Evolutionary conservation across 2,113 vertebrate genomes (phyloP), one percentile per base, ranked within the genome.

Genomic region (Corvus cornix): DNA sequence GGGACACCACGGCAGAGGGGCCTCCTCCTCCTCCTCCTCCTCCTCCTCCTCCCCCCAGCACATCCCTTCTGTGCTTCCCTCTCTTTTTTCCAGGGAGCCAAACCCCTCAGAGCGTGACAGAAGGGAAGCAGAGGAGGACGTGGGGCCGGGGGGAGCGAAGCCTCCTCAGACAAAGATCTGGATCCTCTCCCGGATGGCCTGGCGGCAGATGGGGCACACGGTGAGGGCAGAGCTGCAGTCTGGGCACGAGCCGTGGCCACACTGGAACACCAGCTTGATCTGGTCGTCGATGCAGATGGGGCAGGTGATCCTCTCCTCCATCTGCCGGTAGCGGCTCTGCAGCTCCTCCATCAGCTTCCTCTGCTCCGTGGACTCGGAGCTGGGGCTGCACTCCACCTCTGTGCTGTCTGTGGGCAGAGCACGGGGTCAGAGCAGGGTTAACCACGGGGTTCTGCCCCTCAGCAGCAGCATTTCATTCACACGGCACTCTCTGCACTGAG

Each of bases 271-370:
- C 95, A 99, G 98, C 95, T 99, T 99, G 98, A 99, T 99, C 96
- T 99, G 99, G 98, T 98, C 99, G 94, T 99, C 99, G 77, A 99
- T 99, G 98, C 99, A 99, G 97, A 99, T 99, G 17, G 99, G 99
- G 94, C 99, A 99, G 93, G 99, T 99, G 98, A 99, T 99, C 17
- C 99, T 98, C 97, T 99, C 99, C 93, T 99, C 99, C 99, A 99
- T 99, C 98, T 99, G 99, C 51, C 99, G 96, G 98, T 99, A 99
- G 95, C 99, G 99, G 52, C 97, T 99, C 98, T 99, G 99, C 69
- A 99, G 98, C 97, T 99, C 99, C 98, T 99, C 99, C 98, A 99
- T 98, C 59, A 99, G 98, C 98, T 99, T 99, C 97, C 98, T 98
- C 95, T 99, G 99, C 51, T 99, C 99, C 0, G 98, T 98, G 86